phyloP scores from a whole-genome alignment of 2,113 vertebrate genomes.

The Hippopotamus amphibius region DNA sequence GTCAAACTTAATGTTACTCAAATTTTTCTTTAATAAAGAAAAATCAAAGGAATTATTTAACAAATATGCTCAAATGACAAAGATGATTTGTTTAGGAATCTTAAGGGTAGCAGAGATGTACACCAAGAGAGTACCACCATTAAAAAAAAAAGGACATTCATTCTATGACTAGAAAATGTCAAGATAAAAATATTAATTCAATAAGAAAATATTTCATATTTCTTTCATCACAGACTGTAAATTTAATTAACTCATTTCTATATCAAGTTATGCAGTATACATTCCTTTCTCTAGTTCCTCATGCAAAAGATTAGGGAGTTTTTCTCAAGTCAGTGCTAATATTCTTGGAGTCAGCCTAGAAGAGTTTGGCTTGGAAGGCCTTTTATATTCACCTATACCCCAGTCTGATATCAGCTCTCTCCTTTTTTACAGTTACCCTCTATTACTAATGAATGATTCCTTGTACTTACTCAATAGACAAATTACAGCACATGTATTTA shows the following conservation, averaged over 20 bases:
- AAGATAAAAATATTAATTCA: constrained; percentile 66
- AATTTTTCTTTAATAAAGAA: constrained; percentile 71
- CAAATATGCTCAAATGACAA: constrained; percentile 67
- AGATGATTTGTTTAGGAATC: constrained; percentile 49
- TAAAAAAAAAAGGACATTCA: constrained; percentile 39
- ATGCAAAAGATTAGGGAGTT: constrained; percentile 54
- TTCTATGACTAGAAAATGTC: constrained; percentile 63
- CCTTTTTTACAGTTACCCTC: not conserved
- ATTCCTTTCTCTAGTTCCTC: constrained; percentile 37
- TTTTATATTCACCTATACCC: not conserved
- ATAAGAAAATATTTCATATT: constrained; percentile 69
- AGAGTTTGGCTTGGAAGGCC: not conserved
- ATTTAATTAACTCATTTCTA: constrained; percentile 53
- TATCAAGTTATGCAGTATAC: constrained; percentile 9
- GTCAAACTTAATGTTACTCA: constrained; percentile 69
- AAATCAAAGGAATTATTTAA: constrained; percentile 60
- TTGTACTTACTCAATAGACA: constrained; percentile 5
- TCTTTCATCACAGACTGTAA: constrained; percentile 13
- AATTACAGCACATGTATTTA: not conserved
- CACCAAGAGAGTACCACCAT: not conserved
- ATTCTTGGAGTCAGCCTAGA: not conserved
- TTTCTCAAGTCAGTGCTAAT: constrained; percentile 48
- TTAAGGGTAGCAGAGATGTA: constrained; percentile 41
- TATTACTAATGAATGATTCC: not conserved
- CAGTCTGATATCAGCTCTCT: not conserved